These are phyloP conservation scores for Colinus virginianus DNA, from an alignment of 2,113 vertebrate genomes.

Conservation along the genomic window DNA sequence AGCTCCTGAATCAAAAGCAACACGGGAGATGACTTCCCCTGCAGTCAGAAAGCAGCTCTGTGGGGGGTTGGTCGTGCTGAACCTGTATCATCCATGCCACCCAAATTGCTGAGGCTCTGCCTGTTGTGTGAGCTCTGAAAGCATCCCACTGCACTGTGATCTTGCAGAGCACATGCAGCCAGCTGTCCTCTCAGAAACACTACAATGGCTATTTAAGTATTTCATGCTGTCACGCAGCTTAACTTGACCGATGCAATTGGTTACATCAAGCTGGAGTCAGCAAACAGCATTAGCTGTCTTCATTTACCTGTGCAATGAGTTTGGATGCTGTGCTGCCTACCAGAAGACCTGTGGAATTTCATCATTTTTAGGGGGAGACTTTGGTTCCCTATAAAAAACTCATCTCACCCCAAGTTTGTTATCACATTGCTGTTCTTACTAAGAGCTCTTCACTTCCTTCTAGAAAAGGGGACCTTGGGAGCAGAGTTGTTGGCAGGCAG, in stretches of 20 bases:
- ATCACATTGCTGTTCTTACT: no score
- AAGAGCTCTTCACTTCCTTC: neutral
- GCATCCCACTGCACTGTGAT: neutral
- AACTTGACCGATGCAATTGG: neutral
- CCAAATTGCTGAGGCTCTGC: neutral
- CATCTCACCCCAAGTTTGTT: neutral
- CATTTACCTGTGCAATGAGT: neutral
- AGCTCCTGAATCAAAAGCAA: neutral
- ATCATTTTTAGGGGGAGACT: neutral
- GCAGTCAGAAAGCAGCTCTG: neutral
- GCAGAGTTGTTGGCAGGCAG: neutral
- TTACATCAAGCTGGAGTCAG: neutral
- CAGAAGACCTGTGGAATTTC: neutral
- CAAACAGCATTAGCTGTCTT: neutral
- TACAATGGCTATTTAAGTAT: neutral
- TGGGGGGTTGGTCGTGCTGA: accelerated
- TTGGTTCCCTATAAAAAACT: neutral
- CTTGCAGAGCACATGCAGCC: neutral
- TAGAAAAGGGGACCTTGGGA: neutral
- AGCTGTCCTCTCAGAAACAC: neutral
- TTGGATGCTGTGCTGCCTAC: neutral
- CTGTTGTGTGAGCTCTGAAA: neutral
- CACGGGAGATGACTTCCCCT: neutral
- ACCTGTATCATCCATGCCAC: neutral
- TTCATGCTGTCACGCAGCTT: neutral